Conservation (phyloP, 1,140 invertebrate genomes). For the Drosophila sproati region DNA sequence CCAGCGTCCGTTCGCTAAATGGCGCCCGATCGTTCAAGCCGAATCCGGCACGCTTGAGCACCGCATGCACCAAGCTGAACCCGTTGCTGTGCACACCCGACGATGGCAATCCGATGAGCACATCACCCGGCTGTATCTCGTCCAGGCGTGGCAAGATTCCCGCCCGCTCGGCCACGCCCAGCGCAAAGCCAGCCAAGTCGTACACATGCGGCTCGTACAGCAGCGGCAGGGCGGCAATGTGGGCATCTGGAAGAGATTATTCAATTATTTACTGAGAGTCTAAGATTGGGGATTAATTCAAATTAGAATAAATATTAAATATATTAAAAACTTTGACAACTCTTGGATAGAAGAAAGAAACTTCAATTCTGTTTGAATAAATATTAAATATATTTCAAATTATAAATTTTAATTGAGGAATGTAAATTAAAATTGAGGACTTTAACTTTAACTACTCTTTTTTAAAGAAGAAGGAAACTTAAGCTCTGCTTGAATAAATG, state of each 20-base stretch:
- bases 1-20: conserved; percentile 89
- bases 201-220: conserved; percentile 95
- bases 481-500: no score
- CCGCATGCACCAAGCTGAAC: conserved; percentile 95
- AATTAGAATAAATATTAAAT: no score
- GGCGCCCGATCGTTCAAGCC: conserved; percentile 90
- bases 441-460: no score
- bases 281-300: no score
- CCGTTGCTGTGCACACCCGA: conserved; percentile 98
- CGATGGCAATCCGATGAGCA: conserved; percentile 94
- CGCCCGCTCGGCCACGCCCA: conserved; percentile 94
- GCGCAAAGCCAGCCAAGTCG: conserved; percentile 97
- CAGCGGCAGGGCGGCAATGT: conserved; percentile 98
- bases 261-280: not conserved
- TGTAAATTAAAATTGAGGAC: no score
- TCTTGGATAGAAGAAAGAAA: no score
- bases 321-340: no score
- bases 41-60: conserved; percentile 89
- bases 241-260: conserved; percentile 88
- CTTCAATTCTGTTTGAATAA: no score
- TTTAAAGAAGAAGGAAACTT: no score
- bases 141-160: conserved; percentile 90
- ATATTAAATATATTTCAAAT: no score
- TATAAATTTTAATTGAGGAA: no score
- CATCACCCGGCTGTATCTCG: conserved; percentile 91